Conservation (phyloP, 2,113 vertebrate genomes). For the Brachyhypopomus occidentalis region DNA sequence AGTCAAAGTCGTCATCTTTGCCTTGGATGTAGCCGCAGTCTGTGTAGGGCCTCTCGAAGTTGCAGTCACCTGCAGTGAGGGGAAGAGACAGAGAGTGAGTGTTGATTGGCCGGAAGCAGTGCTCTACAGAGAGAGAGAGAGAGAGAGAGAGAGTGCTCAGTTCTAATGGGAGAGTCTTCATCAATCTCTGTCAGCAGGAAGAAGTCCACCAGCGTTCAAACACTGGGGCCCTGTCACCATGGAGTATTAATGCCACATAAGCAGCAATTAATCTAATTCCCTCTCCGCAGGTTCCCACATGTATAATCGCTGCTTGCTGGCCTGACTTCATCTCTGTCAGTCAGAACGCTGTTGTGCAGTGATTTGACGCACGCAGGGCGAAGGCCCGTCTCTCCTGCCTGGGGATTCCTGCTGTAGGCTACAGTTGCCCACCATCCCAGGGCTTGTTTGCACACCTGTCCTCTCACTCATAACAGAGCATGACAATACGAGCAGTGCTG, state of each 20-base stretch:
- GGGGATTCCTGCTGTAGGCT: too few relatives aligned
- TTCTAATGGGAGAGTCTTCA: constrained; percentile 30
- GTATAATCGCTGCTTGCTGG: constrained; percentile 44
- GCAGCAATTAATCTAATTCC: constrained; percentile 51
- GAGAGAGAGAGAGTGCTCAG: background rate
- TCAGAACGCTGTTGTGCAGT: constrained; percentile 4
- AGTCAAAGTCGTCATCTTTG: constrained; percentile 89
- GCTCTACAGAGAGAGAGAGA: background rate
- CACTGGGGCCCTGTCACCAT: constrained; percentile 36
- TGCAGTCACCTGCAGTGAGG: constrained; percentile 77
- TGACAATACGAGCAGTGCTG: background rate
- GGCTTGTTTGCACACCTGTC: background rate
- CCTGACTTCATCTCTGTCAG: constrained; percentile 38
- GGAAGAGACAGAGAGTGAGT: constrained; percentile 22
- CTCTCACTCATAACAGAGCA: constrained; percentile 3
- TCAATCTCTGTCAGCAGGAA: constrained; percentile 43
- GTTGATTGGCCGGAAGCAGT: constrained; percentile 18
- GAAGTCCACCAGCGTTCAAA: constrained; percentile 41
- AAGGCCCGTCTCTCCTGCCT: too few relatives aligned
- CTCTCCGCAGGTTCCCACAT: constrained; percentile 40
- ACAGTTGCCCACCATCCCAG: too few relatives aligned
- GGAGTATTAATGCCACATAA: constrained; percentile 48
- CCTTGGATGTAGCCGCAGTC: constrained; percentile 86
- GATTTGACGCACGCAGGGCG: too few relatives aligned
- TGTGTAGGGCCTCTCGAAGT: constrained; percentile 79